Evolutionary conservation across 2,888 invertebrate genomes (phyloP).

Genomic region (Desoria tigrina): DNA sequence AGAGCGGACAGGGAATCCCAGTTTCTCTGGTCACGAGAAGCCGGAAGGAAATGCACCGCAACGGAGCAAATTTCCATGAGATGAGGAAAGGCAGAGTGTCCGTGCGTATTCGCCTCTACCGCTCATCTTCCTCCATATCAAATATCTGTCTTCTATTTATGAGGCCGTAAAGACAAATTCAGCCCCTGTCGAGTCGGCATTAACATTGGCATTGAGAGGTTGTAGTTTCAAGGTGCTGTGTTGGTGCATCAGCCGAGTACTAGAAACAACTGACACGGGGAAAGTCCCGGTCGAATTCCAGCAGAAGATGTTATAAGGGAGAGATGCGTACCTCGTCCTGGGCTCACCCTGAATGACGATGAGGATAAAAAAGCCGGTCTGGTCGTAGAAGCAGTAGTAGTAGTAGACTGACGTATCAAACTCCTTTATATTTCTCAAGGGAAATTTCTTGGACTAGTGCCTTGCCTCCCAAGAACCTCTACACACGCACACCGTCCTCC

Average conservation of each 20-base stretch:
- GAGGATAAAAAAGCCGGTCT: background rate
- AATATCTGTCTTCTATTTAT: conserved; percentile 24
- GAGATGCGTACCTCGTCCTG: too few relatives aligned
- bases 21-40: background rate
- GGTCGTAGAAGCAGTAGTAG: background rate
- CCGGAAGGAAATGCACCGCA: conserved; percentile 14
- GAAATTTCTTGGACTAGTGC: conserved; percentile 42
- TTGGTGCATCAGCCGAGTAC: too few relatives aligned
- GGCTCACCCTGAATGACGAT: conserved; percentile 9
- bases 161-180: conserved; percentile 33
- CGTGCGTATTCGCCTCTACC: conserved; percentile 2
- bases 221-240: too few relatives aligned
- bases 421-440: conserved; percentile 49
- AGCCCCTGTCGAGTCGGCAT: background rate
- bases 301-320: too few relatives aligned
- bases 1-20: too few relatives aligned
- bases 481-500: conserved; percentile 1
- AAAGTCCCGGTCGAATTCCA: too few relatives aligned
- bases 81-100: background rate
- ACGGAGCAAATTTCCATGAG: conserved; percentile 3
- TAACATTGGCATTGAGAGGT: conserved; percentile 11
- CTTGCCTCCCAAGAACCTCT: conserved; percentile 14
- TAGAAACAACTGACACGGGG: too few relatives aligned
- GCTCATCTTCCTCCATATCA: conserved; percentile 13
- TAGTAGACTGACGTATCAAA: conserved; percentile 1